Evolutionary conservation across 2,888 invertebrate genomes (phyloP), one percentile per base, ranked within the genome.

Genomic region (Pristionchus exspectatus): DNA sequence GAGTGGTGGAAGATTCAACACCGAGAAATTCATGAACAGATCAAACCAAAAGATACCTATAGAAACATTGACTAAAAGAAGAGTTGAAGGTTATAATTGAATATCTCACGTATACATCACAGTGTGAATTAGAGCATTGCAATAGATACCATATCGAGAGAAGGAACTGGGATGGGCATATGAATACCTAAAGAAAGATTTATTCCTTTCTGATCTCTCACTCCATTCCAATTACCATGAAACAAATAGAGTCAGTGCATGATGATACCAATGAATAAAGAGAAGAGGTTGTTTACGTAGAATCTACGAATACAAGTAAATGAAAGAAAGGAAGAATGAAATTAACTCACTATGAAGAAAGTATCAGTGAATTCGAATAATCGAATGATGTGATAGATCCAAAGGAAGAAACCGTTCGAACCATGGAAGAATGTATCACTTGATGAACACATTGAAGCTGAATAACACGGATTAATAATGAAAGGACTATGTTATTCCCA

Each of bases 391-490:
- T 56, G 59, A 33, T n/a, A 59, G 14, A 30, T 21, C 33, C 38
- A 85, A 21, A 85, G n/a, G 24, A 24, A 56, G 59, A 33, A 59
- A 9, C 59, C 84, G 33, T 56, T 85, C 10, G 24, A 50, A 18
- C 84, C 84, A 33, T 59, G 27, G 84, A 59, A 85, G 56, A 85
- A 85, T 27, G 59, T 33, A 12, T 85, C 38, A 38, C 30, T 56
- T 7, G 59, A 59, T 21, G 84, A 33, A 33, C 84, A 85, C 18
- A 83, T 18, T 12, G 84, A 85, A 4, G 7, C 59, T 85, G 59
- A 30, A 81, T 63, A 10, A 24, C 7, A 38, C 0, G 16, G 9
- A 16, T 38, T 50, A 16, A 54, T 14, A n/a, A 24, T 16, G 24
- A 44, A 44, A 3, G 63, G 5, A 63, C 24, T n/a, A 21, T 2